Evolutionary conservation across 2,113 vertebrate species (phyloP).

Genomic region (Mobula hypostoma): DNA sequence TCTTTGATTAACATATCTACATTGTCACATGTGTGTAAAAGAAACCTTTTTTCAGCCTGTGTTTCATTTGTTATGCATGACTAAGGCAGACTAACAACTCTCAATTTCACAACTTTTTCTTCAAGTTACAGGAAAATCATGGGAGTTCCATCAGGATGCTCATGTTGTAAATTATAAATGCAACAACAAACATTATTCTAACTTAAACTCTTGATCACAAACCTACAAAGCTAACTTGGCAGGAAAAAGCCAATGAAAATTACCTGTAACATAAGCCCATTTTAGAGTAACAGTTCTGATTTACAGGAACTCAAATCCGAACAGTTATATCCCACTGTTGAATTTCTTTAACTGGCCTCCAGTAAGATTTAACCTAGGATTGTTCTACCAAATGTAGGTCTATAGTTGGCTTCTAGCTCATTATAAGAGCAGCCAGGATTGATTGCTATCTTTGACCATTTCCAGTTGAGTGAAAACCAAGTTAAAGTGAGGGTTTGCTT

Average conservation of each 20-base stretch:
- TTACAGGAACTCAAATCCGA: neutral
- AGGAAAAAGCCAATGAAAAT: neutral
- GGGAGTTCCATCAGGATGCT: no score
- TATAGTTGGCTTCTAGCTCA: neutral
- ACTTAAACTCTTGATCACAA: neutral
- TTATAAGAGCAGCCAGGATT: neutral
- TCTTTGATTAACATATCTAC: no score
- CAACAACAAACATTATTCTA: neutral
- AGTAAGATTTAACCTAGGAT: neutral
- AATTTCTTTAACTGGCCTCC: neutral
- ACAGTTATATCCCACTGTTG: neutral
- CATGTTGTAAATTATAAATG: neutral
- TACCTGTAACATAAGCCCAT: neutral
- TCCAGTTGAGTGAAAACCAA: neutral
- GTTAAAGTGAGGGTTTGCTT: neutral
- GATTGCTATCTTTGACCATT: neutral
- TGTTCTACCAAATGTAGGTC: neutral
- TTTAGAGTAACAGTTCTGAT: neutral
- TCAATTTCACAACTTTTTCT: no score
- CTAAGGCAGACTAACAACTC: no score
- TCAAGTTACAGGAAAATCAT: no score
- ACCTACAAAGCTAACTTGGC: neutral
- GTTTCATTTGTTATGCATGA: no score
- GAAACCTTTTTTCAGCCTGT: no score
- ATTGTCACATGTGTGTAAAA: no score